Percentiles rank a stretch among this genome's conserved stretches.
These are phyloP conservation scores for Drosophila sturtevanti DNA, from an alignment of 1,140 invertebrate species.

Conservation along the genomic window DNA sequence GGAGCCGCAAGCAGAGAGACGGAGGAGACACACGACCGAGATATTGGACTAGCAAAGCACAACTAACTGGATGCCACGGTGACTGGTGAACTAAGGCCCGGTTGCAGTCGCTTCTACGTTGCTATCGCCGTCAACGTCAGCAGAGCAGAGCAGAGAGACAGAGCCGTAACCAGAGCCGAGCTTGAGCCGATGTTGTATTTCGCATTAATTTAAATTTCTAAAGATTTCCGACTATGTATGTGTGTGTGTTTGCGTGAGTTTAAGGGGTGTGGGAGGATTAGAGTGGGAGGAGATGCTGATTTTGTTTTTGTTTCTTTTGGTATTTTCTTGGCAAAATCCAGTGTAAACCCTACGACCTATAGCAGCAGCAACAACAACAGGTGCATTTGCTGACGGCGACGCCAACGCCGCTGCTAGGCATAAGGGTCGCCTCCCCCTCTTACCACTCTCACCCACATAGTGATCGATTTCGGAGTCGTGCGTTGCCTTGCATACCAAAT, in stretches of 20 bases:
- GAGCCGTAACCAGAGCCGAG: conserved; percentile 11
- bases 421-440: conserved; percentile 39
- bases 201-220: conserved; percentile 71
- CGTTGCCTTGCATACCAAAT: conserved; percentile 65
- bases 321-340: conserved; percentile 22
- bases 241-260: conserved; percentile 12
- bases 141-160: conserved; percentile 13
- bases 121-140: conserved; percentile 12
- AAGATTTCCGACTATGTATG: conserved; percentile 19
- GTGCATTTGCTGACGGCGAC: conserved; percentile 45
- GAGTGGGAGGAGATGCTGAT: conserved; percentile 27
- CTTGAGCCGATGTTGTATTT: conserved; percentile 34
- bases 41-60: conserved; percentile 67
- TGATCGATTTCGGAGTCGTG: conserved; percentile 68
- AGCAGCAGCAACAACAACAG: conserved; percentile 57
- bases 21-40: conserved; percentile 25
- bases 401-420: conserved; percentile 37
- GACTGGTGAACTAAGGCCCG: conserved; percentile 65
- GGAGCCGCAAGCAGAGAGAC: conserved; percentile 8
- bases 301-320: conserved; percentile 17
- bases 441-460: conserved; percentile 31
- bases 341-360: background rate
- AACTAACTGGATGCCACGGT: conserved; percentile 71
- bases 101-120: conserved; percentile 17
- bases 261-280: conserved; percentile 6